Base-by-base conservation (phyloP, 2,797 vertebrate species). In the Aeoliscus strigatus region DNA sequence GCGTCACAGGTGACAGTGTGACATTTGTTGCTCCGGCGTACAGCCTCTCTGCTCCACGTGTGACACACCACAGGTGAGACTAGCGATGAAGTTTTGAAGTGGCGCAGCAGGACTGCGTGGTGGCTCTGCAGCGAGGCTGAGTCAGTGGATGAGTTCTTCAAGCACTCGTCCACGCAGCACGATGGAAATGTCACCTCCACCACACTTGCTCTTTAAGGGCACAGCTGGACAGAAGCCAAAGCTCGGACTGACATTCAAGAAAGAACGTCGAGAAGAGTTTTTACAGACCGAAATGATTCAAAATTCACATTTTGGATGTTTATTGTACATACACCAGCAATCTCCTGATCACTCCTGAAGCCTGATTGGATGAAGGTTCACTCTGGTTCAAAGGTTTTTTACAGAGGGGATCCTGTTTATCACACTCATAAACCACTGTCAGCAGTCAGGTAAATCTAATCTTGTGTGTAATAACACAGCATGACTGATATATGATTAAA, bases 161-260 rank as follows among this genome's bases (percentile, higher is more conserved):
- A 26, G 42, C 54, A 59, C 60, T 76, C 70, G 65, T 73, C 55
- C 39, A 34, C 51, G 14, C 44, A 47, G 59, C 46, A 6, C 42
- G 71, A 64, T 53, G 65, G 60, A 82, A 86, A 86, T 80, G 79
- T 78, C 83, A 85, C 55, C 68, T 66, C 73, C 57, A 29, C 30
- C 51, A 69, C 14, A 40, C 55, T 60, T 58, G 4, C 44, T 78
- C 63, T 61, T 78, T 75, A 77, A 68, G 27, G 49, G 42, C 61
- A 37, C 51, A 49, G 63, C 53, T 48, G 76, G 73, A 65, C 17
- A 13, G 13, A 34, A 4, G 53, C 57, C 60, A 47, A 39, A 46
- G 59, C 49, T 13, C 2, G 43, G 57, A 38, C 8, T 59, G 58
- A 69, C 59, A 57, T 70, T 43, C 47, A 66, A 39, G 32, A 17